phyloP scores from a whole-genome alignment of 2,888 invertebrate species.

The Drosophila borealis region DNA sequence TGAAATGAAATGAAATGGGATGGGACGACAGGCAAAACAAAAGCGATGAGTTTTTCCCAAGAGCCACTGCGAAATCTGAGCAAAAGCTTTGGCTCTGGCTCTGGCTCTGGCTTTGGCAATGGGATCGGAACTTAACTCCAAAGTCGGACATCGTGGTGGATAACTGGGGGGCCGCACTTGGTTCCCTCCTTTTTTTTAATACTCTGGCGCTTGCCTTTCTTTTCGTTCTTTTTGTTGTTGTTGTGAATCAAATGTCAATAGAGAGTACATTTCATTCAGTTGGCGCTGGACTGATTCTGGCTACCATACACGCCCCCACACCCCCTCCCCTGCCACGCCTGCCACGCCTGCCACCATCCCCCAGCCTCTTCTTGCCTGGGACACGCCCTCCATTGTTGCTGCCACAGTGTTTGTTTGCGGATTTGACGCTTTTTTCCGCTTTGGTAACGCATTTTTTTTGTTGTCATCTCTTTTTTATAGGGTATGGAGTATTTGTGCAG shows the following conservation, averaged over 20 bases:
- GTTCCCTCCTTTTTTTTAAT: conserved; percentile 20
- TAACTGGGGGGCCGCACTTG: conserved; percentile 24
- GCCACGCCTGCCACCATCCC: not conserved
- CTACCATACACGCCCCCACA: conserved; percentile 8
- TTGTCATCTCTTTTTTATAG: conserved; percentile 27
- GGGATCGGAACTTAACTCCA: conserved; percentile 48
- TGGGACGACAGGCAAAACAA: not conserved
- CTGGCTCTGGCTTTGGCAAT: conserved; percentile 52
- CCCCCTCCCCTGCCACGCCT: not conserved
- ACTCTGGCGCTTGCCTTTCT: conserved; percentile 1
- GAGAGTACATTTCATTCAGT: conserved; percentile 79
- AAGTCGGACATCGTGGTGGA: conserved; percentile 31
- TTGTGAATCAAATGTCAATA: conserved; percentile 78
- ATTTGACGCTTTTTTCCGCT: conserved; percentile 77
- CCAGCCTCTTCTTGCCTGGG: conserved; percentile 17
- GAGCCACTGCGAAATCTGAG: conserved; percentile 69
- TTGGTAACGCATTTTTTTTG: conserved; percentile 58
- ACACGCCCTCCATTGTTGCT: conserved; percentile 68
- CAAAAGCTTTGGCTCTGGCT: conserved; percentile 56
- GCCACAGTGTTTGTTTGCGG: conserved; percentile 80
- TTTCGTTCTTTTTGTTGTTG: conserved; percentile 5
- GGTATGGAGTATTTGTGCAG: conserved; percentile 43
- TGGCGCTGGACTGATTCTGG: conserved; percentile 46
- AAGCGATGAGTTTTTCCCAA: conserved; percentile 50
- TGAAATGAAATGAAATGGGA: conserved; percentile 1